Base-by-base conservation (phyloP, 2,888 invertebrate species). In the Micropterix aruncella region DNA sequence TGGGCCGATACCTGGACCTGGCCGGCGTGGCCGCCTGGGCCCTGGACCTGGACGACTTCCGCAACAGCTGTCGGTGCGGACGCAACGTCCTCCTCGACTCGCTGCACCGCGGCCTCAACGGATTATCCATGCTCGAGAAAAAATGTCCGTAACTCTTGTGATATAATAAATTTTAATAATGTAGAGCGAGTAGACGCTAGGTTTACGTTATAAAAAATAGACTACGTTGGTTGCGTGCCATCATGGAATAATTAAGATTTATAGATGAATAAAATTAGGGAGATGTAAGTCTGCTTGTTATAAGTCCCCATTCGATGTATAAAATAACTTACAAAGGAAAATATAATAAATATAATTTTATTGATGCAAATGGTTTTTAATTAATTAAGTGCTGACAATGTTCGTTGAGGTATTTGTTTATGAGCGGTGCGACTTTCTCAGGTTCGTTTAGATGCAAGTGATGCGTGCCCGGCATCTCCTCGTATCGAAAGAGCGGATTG, bases 1-100 rank as follows among this genome's bases (percentile, higher is more conserved):
- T 77, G 48, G 67, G 78, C 0, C 72, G 75, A 47, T 62, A 65
- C 7, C 58, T 76, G 19, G 73, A 75, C 0, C 63, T 82, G 17
- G 79, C 83, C 2, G 87, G 87, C 4, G 83, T 79, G 5, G 84
- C 84, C 66, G 69, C 86, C 16, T 87, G 86, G 85, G 83, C 86
- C 0, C 60, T 86, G 16, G 86, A 86, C 61, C 65, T 86, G 52
- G 87, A 87, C 56, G 85, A 86, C 59, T 84, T 84, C 68, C 67
- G 73, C 43, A 79, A 76, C 17, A 64, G 68, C 46, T 85, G 85
- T 57, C 76, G 78, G 3, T 83, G 83, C 59, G 78, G 78, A 3
- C 70, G 74, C 42, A 74, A 79, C 61, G 84, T 85, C 0, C 61
- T 87, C 12, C 60, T 86, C 42, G 71, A 73, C 18, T 80, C 84